These are phyloP conservation scores for Pseudomyrmex pallidus DNA, from an alignment of 1,140 invertebrate species.

Conservation along the genomic window DNA sequence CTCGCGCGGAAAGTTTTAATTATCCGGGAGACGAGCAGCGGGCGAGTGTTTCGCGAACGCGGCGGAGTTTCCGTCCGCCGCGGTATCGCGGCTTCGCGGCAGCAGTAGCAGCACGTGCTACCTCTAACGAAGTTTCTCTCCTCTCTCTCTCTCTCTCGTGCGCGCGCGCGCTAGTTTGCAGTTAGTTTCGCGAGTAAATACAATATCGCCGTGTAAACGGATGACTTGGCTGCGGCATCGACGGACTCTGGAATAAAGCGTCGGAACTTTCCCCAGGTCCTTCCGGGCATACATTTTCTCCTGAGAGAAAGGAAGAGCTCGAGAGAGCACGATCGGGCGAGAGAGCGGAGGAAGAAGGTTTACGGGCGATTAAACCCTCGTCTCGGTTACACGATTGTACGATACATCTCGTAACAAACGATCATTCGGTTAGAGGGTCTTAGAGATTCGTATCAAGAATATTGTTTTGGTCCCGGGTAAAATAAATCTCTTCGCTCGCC, in stretches of 20 bases:
- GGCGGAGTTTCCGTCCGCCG: slow-evolving; percentile 45
- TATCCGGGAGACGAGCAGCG: slow-evolving; percentile 61
- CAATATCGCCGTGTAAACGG: slow-evolving; percentile 64
- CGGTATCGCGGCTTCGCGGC: slow-evolving; percentile 58
- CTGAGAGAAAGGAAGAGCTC: too few relatives aligned
- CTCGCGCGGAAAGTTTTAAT: slow-evolving; percentile 68
- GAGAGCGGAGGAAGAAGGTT: slow-evolving; percentile 18
- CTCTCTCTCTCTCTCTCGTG: too few relatives aligned
- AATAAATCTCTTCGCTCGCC: too few relatives aligned
- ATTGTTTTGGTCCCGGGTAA: neutral
- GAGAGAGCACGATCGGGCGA: neutral
- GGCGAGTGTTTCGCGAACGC: slow-evolving; percentile 24
- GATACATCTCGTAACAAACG: neutral
- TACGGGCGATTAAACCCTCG: slow-evolving; percentile 25
- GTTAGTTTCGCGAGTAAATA: slow-evolving; percentile 66
- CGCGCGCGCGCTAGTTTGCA: slow-evolving; percentile 60
- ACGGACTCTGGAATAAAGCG: slow-evolving; percentile 46
- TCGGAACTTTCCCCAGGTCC: slow-evolving; percentile 9
- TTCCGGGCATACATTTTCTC: slow-evolving; percentile 29
- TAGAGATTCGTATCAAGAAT: neutral
- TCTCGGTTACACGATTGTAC: neutral
- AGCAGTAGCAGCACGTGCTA: slow-evolving; percentile 56
- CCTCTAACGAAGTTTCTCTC: slow-evolving; percentile 55
- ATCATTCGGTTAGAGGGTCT: neutral
- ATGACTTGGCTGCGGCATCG: slow-evolving; percentile 55